Evolutionary conservation across 2,888 invertebrate genomes (phyloP), one percentile per base, ranked within the genome.

Genomic region (Miltochrista miniata): DNA sequence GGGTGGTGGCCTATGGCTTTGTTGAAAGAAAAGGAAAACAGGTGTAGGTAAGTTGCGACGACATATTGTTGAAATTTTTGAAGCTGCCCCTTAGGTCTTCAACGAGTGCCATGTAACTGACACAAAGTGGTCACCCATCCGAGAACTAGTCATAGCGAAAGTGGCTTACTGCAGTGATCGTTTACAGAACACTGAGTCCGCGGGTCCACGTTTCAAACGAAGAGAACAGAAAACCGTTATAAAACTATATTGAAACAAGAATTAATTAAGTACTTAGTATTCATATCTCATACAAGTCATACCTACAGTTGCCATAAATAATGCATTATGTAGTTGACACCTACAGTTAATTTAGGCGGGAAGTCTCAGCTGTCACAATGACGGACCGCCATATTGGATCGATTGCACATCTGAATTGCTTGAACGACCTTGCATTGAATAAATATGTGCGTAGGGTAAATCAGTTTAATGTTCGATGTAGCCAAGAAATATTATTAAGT

Each of bases 301-400:
- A n/a, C n/a, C n/a, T n/a, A 24, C 44, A 43, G 35, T 39, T 39
- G 39, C 31, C 14, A 31, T 46, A 43, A 45, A 46, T 48, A 35
- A 45, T 51, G 12, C 31, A 45, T 35, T 40, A 11, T n/a, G 18
- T 24, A 24, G 18, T 24, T 24, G 18, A 24, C 18, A 24, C 18
- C 18, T 24, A 24, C 18, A 24, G 18, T 44, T 31, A 42, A 30
- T 48, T 55, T 43, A 35, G 40, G 52, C 42, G 46, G 48, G 45
- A 51, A 48, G 40, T 48, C 40, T 42, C 43, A 48, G 7, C 41
- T 44, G 33, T 33, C 46, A 51, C 42, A 39, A 33, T 51, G 37
- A 46, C 29, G 18, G 24, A n/a, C 51, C 24, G 51, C 64, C 54
- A 57, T 53, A 9, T 56, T 64, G 42, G 11, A 48, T 35, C 8